phyloP scores from a whole-genome alignment of 2,113 vertebrate genomes.

The Ophthalmolycus amberensis region DNA sequence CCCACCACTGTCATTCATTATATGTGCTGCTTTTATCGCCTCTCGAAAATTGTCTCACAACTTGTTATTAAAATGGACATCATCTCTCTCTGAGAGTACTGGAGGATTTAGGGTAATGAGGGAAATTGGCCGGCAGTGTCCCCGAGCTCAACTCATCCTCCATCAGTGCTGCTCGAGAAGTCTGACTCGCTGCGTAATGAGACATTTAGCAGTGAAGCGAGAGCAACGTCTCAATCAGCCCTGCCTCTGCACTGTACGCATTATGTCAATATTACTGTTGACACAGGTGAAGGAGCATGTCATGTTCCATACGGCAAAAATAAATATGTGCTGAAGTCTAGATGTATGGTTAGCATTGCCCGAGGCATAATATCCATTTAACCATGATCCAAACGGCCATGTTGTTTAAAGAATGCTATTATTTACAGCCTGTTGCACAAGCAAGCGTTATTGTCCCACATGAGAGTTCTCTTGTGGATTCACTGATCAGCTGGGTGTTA shows the following conservation, averaged over 20 bases:
- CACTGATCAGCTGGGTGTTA: background rate
- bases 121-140: conserved; percentile 57
- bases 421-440: conserved; percentile 6
- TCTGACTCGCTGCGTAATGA: conserved; percentile 54
- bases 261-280: conserved; percentile 25
- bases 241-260: conserved; percentile 9
- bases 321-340: background rate
- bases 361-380: background rate
- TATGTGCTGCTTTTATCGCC: conserved; percentile 32
- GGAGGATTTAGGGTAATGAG: conserved; percentile 63
- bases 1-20: conserved; percentile 34
- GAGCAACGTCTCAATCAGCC: conserved; percentile 26
- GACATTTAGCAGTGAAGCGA: conserved; percentile 28
- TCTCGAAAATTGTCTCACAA: conserved; percentile 49
- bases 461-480: background rate
- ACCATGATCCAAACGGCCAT: conserved; percentile 1
- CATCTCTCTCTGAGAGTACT: conserved; percentile 43
- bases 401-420: background rate
- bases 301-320: background rate
- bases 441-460: background rate
- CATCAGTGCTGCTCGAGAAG: conserved; percentile 39
- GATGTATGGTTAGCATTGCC: background rate
- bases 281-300: conserved; percentile 7
- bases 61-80: conserved; percentile 61
- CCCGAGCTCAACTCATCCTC: conserved; percentile 56